Base-by-base conservation (phyloP, 2,113 vertebrate genomes). In the Calonectris borealis region DNA sequence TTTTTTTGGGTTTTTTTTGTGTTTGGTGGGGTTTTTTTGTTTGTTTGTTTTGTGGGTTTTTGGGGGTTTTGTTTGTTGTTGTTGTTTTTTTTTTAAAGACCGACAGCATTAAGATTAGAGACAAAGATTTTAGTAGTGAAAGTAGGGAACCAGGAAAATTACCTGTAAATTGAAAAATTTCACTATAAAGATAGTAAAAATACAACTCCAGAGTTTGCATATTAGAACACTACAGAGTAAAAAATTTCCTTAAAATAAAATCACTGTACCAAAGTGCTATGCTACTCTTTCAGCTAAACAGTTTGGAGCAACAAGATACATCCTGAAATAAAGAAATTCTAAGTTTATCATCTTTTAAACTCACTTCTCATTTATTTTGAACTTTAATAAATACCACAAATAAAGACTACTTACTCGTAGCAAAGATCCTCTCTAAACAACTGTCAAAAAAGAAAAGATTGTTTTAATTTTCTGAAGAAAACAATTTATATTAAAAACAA, bases 401-500 rank as follows among this genome's bases (percentile, higher is more conserved):
- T 24, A 3, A 54, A 24, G 83, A 19, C 72, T 92, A 98, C 98
- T 98, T 97, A 98, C 98, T 85, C 31, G 21, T 16, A 38, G 58
- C n/a, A 42, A n/a, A 79, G 52, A 52, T 83, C 85, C 57, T 84
- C 93, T 81, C 66, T 91, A 52, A 97, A 70, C 32, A 97, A 13
- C 98, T 98, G 84, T 13, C 88, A 95, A 94, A 83, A 83, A 54
- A 95, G 52, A 60, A 32, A 83, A 83, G 4, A 48, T 29, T 38
- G 17, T n/a, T 38, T 86, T 70, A 58, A 20, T 61, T 71, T 83
- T 79, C 22, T 42, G 25, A 68, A 65, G 51, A 36, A 94, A 36
- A 81, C 24, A 40, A 48, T 46, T 81, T 16, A 34, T 55, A 51
- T 54, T 75, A 70, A 64, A 64, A 91, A 7, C 22, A 86, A 58